Evolutionary conservation across 2,797 vertebrate genomes (phyloP), one percentile per base, ranked within the genome.

Genomic region (Mallotus villosus): DNA sequence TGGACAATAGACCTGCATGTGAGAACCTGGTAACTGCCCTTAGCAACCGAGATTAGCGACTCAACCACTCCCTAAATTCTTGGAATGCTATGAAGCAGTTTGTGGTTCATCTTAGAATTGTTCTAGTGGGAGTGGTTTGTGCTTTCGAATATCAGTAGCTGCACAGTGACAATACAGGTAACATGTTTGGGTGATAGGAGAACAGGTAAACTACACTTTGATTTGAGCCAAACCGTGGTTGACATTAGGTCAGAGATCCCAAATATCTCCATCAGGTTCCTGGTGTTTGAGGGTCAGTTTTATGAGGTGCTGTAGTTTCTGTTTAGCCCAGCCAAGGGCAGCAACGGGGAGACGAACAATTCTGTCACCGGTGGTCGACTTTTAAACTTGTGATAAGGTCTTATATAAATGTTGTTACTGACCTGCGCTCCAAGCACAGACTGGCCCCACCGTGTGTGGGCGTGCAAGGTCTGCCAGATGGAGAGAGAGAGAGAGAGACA

Each of bases 341-440:
- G 72, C 70, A 76, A 55, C n/a, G 51, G 62, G 72, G 21, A 71
- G 68, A 74, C 58, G 74, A 80, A 74, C 55, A 70, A 74, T 71
- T 63, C 55, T 66, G 71, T 37, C 62, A 78, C 21, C 55, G 41
- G 4, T 74, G 76, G 76, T 73, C 76, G 74, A 58, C 55, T 65
- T 67, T 82, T 75, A 65, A 46, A 82, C 68, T 71, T 71, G 60
- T 49, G 71, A 81, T 81, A 78, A 84, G 71, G 46, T 17, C 11
- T 72, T 65, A 41, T 46, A 64, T 57, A 60, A 58, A 7, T 60
- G 55, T 57, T 79, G 75, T 79, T 73, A 61, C 49, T 74, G 55
- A 77, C 57, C 73, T 8, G 14, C 73, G 72, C 57, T 27, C 62
- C 60, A 25, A 51, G 60, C 17, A 73, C 37, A 67, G 11, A 32